Evolutionary conservation across 2,888 invertebrate genomes (phyloP).

Genomic region (Macroteleia sp.): DNA sequence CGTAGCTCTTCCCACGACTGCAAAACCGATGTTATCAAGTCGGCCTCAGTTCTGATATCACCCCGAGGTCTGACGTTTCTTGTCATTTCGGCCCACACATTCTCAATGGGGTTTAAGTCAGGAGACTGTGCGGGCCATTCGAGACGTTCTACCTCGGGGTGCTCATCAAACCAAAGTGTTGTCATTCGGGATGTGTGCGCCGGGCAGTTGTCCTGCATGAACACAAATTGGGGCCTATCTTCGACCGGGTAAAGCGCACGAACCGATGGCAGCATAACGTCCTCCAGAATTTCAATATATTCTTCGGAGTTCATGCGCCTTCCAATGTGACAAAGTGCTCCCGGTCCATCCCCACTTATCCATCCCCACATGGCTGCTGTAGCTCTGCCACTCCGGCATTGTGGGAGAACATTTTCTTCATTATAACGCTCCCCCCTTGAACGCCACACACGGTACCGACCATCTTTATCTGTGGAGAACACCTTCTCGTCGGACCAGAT

Average conservation of each 20-base stretch:
- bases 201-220: too few species aligned
- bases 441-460: conserved; percentile 16
- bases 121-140: conserved; percentile 63
- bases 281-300: conserved; percentile 51
- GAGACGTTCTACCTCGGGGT: conserved; percentile 44
- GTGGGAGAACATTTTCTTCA: too few species aligned
- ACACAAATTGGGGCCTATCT: too few species aligned
- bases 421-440: not conserved
- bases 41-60: too few species aligned
- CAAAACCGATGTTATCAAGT: too few species aligned
- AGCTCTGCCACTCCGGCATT: not conserved
- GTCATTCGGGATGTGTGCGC: too few species aligned
- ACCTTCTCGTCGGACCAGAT: conserved; percentile 41
- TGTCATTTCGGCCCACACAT: conserved; percentile 61
- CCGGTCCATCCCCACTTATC: conserved; percentile 13
- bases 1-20: too few species aligned
- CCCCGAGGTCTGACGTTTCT: too few species aligned
- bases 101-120: conserved; percentile 68
- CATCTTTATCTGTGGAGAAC: conserved; percentile 31
- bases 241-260: conserved; percentile 29
- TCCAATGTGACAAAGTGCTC: conserved; percentile 15
- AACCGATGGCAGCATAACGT: conserved; percentile 49
- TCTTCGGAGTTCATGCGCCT: conserved; percentile 36
- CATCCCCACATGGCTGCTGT: conserved; percentile 22
- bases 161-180: too few species aligned